phyloP scores from a whole-genome alignment of 2,888 invertebrate species.

The Onchidella celtica region DNA sequence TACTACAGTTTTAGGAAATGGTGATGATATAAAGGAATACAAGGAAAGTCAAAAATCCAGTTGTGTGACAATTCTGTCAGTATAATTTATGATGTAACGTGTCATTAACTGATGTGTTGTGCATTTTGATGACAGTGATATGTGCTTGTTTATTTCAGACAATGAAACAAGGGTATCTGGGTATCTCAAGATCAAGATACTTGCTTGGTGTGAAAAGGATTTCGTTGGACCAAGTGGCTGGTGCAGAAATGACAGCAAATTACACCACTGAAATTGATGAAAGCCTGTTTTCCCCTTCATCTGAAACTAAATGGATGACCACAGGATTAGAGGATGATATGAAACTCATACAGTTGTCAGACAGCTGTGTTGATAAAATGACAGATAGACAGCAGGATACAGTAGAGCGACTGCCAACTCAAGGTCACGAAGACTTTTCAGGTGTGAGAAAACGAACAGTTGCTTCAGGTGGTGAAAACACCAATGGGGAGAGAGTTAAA shows the following conservation, averaged over 20 bases:
- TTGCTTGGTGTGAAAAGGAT: constrained; percentile 49
- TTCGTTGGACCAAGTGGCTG: constrained; percentile 29
- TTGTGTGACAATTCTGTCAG: no score
- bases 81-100: no score
- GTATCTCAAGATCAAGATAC: constrained; percentile 49
- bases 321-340: not conserved
- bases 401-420: not conserved
- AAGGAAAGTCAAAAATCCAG: no score
- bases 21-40: no score
- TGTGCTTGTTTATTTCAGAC: not conserved
- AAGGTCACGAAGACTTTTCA: no score
- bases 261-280: not conserved
- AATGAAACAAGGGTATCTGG: constrained; percentile 48
- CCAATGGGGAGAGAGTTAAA: not conserved
- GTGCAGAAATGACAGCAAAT: constrained; percentile 29
- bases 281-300: not conserved
- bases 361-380: not conserved
- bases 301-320: not conserved
- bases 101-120: no score
- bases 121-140: no score
- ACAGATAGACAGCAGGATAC: not conserved
- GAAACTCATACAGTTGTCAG: not conserved
- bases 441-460: not conserved
- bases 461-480: not conserved
- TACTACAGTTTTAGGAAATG: no score